A percentile compares a stretch with the other conserved stretches of the same genome.
These are phyloP conservation scores for Perccottus glenii DNA, from an alignment of 2,113 vertebrate genomes.

Conservation along the genomic window DNA sequence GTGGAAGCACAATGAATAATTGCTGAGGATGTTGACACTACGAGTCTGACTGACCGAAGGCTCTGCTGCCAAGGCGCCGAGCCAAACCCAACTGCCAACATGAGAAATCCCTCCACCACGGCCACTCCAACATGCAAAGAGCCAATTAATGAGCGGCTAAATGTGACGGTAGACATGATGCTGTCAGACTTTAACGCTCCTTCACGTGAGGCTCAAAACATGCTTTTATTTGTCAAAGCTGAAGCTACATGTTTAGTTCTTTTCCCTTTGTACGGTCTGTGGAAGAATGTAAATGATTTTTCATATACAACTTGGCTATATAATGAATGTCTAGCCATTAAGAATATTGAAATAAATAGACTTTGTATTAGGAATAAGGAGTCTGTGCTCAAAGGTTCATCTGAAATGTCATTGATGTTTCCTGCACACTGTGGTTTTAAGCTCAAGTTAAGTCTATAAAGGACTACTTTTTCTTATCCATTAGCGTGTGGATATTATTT, in stretches of 20 bases:
- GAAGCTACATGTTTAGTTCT: background rate
- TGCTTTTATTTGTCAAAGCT: constrained; percentile 7
- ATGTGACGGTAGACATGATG: background rate
- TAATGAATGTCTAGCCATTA: background rate
- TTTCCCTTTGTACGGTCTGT: background rate
- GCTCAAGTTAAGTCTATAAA: background rate
- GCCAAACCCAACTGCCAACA: background rate
- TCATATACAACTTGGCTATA: background rate
- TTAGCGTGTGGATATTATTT: constrained; percentile 6
- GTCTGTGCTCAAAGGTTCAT: constrained; percentile 3
- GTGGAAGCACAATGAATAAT: constrained; percentile 7
- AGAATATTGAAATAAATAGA: constrained; percentile 9
- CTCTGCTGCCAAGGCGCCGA: background rate
- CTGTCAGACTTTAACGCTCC: background rate
- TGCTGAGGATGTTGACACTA: constrained; percentile 6
- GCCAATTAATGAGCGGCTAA: background rate
- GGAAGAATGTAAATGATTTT: background rate
- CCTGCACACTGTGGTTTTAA: background rate
- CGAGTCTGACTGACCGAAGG: background rate
- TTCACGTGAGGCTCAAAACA: background rate
- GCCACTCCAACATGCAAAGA: background rate
- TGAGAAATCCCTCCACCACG: background rate
- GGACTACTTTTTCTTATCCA: constrained; percentile 1
- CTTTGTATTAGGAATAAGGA: background rate
- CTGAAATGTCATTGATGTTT: constrained; percentile 10